Percentiles rank a stretch among this genome's conserved stretches.
These are phyloP conservation scores for Semotilus atromaculatus DNA, from an alignment of 2,797 vertebrate genomes.

Conservation along the genomic window DNA sequence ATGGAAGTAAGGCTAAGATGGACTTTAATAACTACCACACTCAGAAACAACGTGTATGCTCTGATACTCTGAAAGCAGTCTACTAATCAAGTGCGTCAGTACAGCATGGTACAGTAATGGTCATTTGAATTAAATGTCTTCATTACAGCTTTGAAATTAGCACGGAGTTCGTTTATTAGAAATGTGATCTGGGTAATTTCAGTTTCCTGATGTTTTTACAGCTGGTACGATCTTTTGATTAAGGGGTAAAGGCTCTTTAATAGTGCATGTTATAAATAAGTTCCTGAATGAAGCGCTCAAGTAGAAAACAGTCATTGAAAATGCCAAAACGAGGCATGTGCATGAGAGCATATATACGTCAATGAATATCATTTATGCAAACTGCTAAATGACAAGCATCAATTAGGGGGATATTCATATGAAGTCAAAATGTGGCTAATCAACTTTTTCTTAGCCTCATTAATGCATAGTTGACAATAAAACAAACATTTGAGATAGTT, in stretches of 20 bases:
- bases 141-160: constrained; percentile 16
- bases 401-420: background rate
- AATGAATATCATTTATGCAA: constrained; percentile 37
- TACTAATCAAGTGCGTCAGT: constrained; percentile 35
- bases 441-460: constrained; percentile 1
- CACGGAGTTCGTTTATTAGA: background rate
- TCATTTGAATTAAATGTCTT: constrained; percentile 9
- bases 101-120: constrained; percentile 6
- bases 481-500: background rate
- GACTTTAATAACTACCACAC: constrained; percentile 50
- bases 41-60: constrained; percentile 2
- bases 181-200: constrained; percentile 14
- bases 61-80: constrained; percentile 14
- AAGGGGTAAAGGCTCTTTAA: constrained; percentile 20
- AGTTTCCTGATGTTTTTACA: constrained; percentile 25
- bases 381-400: constrained; percentile 30
- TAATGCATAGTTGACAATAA: constrained; percentile 53
- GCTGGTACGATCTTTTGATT: constrained; percentile 1
- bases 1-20: constrained; percentile 75
- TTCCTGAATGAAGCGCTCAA: constrained; percentile 43
- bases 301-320: constrained; percentile 34
- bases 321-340: constrained; percentile 16
- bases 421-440: constrained; percentile 3
- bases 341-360: constrained; percentile 19
- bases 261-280: constrained; percentile 34